Base-by-base conservation (phyloP, 2,888 invertebrate species). In the Sepioteuthis lessoniana region DNA sequence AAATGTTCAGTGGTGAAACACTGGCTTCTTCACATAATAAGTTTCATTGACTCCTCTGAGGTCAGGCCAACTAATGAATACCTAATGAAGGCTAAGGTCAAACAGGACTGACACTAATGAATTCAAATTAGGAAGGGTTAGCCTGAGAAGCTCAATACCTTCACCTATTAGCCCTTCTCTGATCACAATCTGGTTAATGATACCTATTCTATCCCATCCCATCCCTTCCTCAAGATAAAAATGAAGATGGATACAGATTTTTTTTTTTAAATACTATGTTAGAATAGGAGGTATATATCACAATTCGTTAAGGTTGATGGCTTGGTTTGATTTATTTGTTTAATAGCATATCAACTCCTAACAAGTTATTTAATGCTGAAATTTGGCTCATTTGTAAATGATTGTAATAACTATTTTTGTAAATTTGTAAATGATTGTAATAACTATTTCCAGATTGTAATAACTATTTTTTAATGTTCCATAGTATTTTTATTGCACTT, bases 1-100 rank as follows among this genome's bases (percentile, higher is more conserved):
- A 76, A 76, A 16, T 35, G 76, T n/a, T 76, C n/a, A 35, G 1
- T 35, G n/a, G 76, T 76, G n/a, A 16, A 76, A 76, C n/a, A 76
- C 76, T 76, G 76, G 76, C 76, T 19, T 76, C 76, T 76, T 76
- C n/a, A 76, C 76, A 76, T n/a, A n/a, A 76, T 76, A 76, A 76
- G n/a, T 76, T 76, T 16, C n/a, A 76, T 76, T 76, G 76, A 76
- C 76, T 76, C n/a, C 76, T n/a, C 76, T 76, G n/a, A 76, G 76
- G n/a, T 76, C n/a, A 76, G 16, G 76, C n/a, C 76, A 35, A 35
- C n/a, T 76, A 76, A 76, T 76, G 76, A 76, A 76, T 76, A 76
- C 76, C 76, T 76, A 76, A 76, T 76, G n/a, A 76, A 35, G 76
- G n/a, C 76, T 76, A 76, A 35, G 76, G 76, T 76, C 76, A 76